Evolutionary conservation across 2,888 invertebrate species (phyloP), one percentile per base, ranked within the genome.

Genomic region (Quadroppia sp.): DNA sequence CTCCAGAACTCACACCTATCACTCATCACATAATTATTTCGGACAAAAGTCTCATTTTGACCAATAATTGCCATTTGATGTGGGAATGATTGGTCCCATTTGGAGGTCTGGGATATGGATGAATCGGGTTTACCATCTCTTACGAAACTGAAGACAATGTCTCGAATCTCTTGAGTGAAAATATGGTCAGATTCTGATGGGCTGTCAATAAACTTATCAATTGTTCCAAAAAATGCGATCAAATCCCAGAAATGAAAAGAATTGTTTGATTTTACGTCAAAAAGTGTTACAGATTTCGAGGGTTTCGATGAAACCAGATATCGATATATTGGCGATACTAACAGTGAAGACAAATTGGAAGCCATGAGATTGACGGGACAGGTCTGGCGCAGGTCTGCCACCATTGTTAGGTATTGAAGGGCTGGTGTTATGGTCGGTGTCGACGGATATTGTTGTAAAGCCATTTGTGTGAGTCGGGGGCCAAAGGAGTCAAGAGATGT

Each of bases 381-480:
- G 6, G 78, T 79, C 30, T 78, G 79, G 1, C 80, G 76, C 7
- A 81, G 75, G 69, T 81, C 81, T 7, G 80, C 79, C 2, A 79
- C 79, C 80, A 81, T 80, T 42, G 79, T 79, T 13, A 80, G 79
- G 67, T 80, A 78, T 56, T 80, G 78, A 71, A 78, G 78, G 70
- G 79, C 80, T 0, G 80, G 80, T 6, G 79, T 77, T 15, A 74
- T 71, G 15, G 73, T 53, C 1, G 72, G 69, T 48, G 74, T 71
- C 20, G 53, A 15, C 28, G 71, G 71, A 32, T 78, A 78, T 53
- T 77, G 73, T 30, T 70, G 32, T 9, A 78, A 53, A 17, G 78
- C 77, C 74, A 77, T 61, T 72, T 78, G 74, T 13, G 76, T 77
- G 30, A 78, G 75, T 74, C 48, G 76, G 9, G 53, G 75, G 9